Evolutionary conservation across 2,888 invertebrate species (phyloP).

Genomic region (Cephus sareptanus): DNA sequence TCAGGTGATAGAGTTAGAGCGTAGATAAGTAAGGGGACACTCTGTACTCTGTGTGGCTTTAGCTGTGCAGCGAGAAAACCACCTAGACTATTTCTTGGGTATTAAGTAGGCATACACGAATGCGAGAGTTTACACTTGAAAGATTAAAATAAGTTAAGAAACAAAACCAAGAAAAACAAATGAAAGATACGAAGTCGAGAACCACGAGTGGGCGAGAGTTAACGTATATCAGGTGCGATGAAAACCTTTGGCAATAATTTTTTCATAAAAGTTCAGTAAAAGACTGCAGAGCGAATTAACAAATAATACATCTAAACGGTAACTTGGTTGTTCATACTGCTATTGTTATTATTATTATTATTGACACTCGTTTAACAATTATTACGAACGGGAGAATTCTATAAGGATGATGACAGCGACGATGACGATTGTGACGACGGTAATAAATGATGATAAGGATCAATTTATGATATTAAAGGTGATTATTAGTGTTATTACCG

Average conservation of each 20-base stretch:
- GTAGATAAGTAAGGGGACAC: not conserved
- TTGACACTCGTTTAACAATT: slow-evolving; percentile 9
- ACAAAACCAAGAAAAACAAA: not conserved
- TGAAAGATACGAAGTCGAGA: slow-evolving; percentile 3
- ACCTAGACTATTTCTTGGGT: not conserved
- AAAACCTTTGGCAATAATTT: slow-evolving; percentile 23
- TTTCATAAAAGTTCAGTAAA: slow-evolving; percentile 16
- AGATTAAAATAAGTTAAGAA: not conserved
- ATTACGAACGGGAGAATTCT: slow-evolving; percentile 20
- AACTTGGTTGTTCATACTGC: not conserved
- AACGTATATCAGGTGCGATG: not conserved
- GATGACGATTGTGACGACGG: not conserved
- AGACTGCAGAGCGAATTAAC: slow-evolving; percentile 22
- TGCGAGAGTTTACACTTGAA: not conserved
- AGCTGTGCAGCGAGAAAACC: slow-evolving; percentile 1
- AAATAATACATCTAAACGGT: slow-evolving; percentile 10
- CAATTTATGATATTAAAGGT: not conserved
- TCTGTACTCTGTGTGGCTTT: slow-evolving; percentile 13
- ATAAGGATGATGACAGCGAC: slow-evolving; percentile 8
- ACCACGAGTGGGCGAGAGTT: not conserved
- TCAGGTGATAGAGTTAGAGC: not conserved
- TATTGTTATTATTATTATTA: slow-evolving; percentile 11
- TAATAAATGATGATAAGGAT: not conserved
- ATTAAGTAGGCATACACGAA: not conserved
- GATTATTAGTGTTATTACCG: not conserved